Evolutionary conservation across 2,888 invertebrate species (phyloP), one percentile per base, ranked within the genome.

Genomic region (Mesoligia furuncula): DNA sequence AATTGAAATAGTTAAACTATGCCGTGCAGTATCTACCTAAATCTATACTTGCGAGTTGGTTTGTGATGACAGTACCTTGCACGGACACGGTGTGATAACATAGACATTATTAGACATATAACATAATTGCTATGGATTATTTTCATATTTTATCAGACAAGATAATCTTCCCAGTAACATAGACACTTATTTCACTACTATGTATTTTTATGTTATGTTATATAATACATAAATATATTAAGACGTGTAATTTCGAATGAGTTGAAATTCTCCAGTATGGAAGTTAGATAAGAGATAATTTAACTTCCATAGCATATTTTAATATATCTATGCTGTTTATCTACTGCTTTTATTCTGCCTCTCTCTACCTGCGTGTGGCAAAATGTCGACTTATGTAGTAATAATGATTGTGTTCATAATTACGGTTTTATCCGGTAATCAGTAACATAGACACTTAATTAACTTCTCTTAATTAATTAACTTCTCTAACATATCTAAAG

Each of bases 71-170:
- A 61, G 24, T 36, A 51, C 7, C 5, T 71, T 31, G 27, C 45
- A 79, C 54, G 31, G 57, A 80, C 36, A 27, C 39, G 31, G 54
- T 31, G 36, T 45, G 24, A 79, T 54, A 77, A 59, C n/a, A 75
- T 62, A 42, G 75, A 75, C 75, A 64, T n/a, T n/a, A n/a, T n/a
- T n/a, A n/a, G n/a, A n/a, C n/a, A n/a, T n/a, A n/a, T 62, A 31
- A n/a, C 42, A 42, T 45, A n/a, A n/a, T 64, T 64, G 8, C 20
- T 75, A 45, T 64, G 20, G 51, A 64, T 51, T 75, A 75, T 6
- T 31, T 62, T 75, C 24, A 31, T 31, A n/a, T 39, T 62, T 15
- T 42, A 51, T 17, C 6, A 59, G n/a, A 57, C 2, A 39, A n/a
- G n/a, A 39, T 20, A 69, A 31, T n/a, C 6, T 51, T 68, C 36